phyloP scores from a whole-genome alignment of 2,797 vertebrate genomes.

The Alfaro cultratus region DNA sequence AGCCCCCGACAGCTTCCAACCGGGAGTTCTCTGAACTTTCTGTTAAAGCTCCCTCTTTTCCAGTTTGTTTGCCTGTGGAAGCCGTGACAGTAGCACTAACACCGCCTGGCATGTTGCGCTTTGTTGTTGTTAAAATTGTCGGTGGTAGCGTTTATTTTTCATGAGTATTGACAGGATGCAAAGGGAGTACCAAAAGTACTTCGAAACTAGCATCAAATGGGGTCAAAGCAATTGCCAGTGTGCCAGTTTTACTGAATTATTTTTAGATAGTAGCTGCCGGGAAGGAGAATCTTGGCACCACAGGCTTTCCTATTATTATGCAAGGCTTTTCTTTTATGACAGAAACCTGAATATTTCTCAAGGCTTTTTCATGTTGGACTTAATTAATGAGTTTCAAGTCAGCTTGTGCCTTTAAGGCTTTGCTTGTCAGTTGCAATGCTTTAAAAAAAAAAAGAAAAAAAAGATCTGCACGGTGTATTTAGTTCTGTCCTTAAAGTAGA shows the following conservation, averaged over 20 bases:
- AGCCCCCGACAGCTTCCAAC: background rate
- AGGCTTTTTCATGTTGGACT: slow-evolving; percentile 20
- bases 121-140: slow-evolving; percentile 10
- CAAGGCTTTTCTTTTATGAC: slow-evolving; percentile 20
- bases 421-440: slow-evolving; percentile 16
- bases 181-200: background rate
- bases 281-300: background rate
- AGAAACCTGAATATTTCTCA: slow-evolving; percentile 16
- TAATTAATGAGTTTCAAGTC: slow-evolving; percentile 24
- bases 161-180: background rate
- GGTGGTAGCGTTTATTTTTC: background rate
- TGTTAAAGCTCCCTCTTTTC: background rate
- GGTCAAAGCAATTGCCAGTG: slow-evolving; percentile 3
- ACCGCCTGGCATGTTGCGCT: background rate
- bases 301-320: slow-evolving; percentile 9
- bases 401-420: slow-evolving; percentile 19
- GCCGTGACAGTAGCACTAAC: background rate
- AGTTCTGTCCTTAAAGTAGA: background rate
- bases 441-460: background rate
- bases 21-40: slow-evolving; percentile 3
- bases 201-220: slow-evolving; percentile 5
- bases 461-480: background rate
- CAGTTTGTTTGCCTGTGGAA: background rate
- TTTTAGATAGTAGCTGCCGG: background rate
- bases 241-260: slow-evolving; percentile 13